phyloP scores from a whole-genome alignment of 2,888 invertebrate genomes.

The Notodonta ziczac region DNA sequence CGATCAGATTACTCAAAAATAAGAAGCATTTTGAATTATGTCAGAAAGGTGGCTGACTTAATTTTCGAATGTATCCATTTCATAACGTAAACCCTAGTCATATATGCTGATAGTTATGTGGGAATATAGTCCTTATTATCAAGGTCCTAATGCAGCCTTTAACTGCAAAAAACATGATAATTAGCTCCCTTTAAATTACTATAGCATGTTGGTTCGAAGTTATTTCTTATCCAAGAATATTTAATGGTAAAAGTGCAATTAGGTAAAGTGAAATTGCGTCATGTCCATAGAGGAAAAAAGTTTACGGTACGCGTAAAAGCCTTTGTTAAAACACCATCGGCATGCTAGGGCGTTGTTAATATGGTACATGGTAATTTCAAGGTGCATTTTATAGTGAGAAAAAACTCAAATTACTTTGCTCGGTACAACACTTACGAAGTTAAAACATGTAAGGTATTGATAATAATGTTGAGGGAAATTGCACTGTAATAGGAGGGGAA shows the following conservation, averaged over 20 bases:
- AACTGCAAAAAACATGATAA: too few species aligned
- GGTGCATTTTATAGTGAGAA: conserved; percentile 24
- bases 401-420: not conserved
- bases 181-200: not conserved
- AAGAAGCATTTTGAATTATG: too few species aligned
- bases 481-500: not conserved
- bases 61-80: too few species aligned
- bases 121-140: too few species aligned
- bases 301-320: conserved; percentile 32
- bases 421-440: not conserved
- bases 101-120: too few species aligned
- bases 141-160: too few species aligned
- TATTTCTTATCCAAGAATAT: conserved; percentile 27
- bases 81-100: too few species aligned
- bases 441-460: conserved; percentile 9
- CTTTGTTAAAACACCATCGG: conserved; percentile 46
- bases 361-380: conserved; percentile 19
- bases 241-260: conserved; percentile 33
- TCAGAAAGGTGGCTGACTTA: too few species aligned
- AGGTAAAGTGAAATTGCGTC: conserved; percentile 35
- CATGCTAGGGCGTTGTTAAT: conserved; percentile 47
- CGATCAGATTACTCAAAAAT: too few species aligned
- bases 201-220: conserved; percentile 10
- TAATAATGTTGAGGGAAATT: not conserved
- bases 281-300: conserved; percentile 33